Evolutionary conservation across 2,888 invertebrate species (phyloP), one percentile per base, ranked within the genome.

Genomic region (Agrotis exclamationis): DNA sequence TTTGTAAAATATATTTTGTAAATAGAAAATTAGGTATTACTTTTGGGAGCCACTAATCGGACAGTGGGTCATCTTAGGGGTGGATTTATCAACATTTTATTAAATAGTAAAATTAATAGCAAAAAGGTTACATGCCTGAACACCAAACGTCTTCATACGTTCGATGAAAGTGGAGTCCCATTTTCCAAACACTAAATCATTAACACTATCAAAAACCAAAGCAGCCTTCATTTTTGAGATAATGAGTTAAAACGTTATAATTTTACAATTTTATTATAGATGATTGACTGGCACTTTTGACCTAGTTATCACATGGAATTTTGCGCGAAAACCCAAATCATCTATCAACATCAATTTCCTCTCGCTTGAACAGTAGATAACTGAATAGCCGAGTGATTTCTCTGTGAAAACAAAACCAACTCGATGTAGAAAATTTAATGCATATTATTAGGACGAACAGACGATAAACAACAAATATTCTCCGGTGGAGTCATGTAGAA

Each of bases 101-200:
- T 72, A 33, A n/a, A 16, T 1, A n/a, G 11, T 50, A 50, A 50
- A 9, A 20, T 20, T 2, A 24, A 6, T 47, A 6, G 0, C 24
- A 3, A 45, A 48, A 13, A n/a, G 11, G 7, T 16, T 18, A 78
- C 85, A 86, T 85, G 92, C 96, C 83, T 92, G 92, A 47, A 89
- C 90, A 82, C 87, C 89, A 53, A 94, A 92, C 22, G 90, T 89
- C 85, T 94, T 95, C 91, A 96, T 92, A 3, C 92, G 92, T 57
- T 90, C 80, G 75, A 95, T 88, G 89, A 98, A 98, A 81, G 96
- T 93, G 22, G 95, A 95, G 87, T 98, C 97, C 94, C 97, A 97
- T 92, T 98, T 97, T 57, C 97, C 96, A 93, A 97, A 98, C 20
- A 98, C 91, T 54, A 98, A 96, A 92, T 98, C 97, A 87, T 98